Evolutionary conservation across 2,888 invertebrate species (phyloP).

Genomic region (Chrysodeixis includens): DNA sequence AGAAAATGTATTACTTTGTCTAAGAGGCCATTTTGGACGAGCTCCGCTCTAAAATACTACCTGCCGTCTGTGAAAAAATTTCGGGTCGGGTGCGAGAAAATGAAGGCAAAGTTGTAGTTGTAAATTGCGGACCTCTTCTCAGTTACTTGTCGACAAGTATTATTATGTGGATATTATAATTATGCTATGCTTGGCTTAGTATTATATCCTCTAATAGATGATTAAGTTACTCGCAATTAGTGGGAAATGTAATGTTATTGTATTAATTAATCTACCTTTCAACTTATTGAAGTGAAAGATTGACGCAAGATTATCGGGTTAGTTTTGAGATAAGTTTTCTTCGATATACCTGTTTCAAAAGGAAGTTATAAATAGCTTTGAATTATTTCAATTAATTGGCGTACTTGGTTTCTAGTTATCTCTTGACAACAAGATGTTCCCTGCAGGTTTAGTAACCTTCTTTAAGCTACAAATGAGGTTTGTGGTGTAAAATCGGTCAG

Average conservation of each 20-base stretch:
- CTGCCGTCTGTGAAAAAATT: conserved; percentile 38
- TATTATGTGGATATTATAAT: conserved; percentile 28
- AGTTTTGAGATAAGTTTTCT: not conserved
- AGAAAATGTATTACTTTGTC: conserved; percentile 54
- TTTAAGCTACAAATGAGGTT: too few relatives aligned
- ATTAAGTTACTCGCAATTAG: conserved; percentile 3
- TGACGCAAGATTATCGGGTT: conserved; percentile 16
- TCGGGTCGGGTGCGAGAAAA: conserved; percentile 34
- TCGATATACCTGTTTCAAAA: conserved; percentile 8
- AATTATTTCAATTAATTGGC: not conserved
- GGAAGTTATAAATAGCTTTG: conserved; percentile 14
- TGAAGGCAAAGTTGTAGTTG: conserved; percentile 46
- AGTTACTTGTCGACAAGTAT: conserved; percentile 34
- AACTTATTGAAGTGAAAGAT: conserved; percentile 21
- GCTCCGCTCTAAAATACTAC: conserved; percentile 47
- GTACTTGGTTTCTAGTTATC: not conserved
- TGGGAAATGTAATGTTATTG: not conserved
- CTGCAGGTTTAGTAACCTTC: too few relatives aligned
- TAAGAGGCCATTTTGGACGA: conserved; percentile 52
- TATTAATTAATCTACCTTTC: conserved; percentile 28
- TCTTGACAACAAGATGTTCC: not conserved
- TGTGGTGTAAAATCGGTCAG: too few relatives aligned
- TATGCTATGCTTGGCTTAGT: conserved; percentile 8
- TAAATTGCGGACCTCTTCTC: conserved; percentile 38
- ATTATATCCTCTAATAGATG: not conserved